phyloP scores from a whole-genome alignment of 2,113 vertebrate species.

The Leptobrachium leishanense region DNA sequence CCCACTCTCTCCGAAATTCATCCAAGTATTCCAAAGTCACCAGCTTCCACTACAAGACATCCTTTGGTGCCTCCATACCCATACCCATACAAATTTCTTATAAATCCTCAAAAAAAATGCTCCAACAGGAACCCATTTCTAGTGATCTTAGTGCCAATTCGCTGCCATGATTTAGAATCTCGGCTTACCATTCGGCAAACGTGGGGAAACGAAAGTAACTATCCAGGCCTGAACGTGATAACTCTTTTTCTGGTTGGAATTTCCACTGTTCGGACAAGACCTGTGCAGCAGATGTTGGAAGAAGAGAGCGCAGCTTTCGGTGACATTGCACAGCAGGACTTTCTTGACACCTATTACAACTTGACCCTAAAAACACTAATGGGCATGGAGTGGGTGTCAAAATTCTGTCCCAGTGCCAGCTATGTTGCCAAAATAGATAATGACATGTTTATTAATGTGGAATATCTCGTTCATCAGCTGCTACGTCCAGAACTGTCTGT shows the following conservation, averaged over 20 bases:
- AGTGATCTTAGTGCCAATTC: conserved; percentile 52
- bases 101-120: conserved; percentile 17
- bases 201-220: conserved; percentile 59
- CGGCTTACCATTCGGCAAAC: conserved; percentile 68
- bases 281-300: conserved; percentile 42
- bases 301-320: conserved; percentile 59
- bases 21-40: not conserved
- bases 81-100: conserved; percentile 13
- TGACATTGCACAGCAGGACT: conserved; percentile 77
- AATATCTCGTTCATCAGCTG: conserved; percentile 45
- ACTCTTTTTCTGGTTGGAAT: conserved; percentile 66
- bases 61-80: not conserved
- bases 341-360: conserved; percentile 74
- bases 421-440: conserved; percentile 76
- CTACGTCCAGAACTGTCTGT: conserved; percentile 47
- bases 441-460: conserved; percentile 70
- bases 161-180: conserved; percentile 35
- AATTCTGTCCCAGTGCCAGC: conserved; percentile 52
- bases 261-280: not conserved
- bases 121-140: conserved; percentile 9
- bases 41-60: not conserved
- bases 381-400: conserved; percentile 61
- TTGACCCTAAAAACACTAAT: conserved; percentile 76
- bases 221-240: conserved; percentile 58
- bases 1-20: no score